These are phyloP conservation scores for Melanaphis sacchari DNA, from an alignment of 1,140 invertebrate species.

Conservation along the genomic window DNA sequence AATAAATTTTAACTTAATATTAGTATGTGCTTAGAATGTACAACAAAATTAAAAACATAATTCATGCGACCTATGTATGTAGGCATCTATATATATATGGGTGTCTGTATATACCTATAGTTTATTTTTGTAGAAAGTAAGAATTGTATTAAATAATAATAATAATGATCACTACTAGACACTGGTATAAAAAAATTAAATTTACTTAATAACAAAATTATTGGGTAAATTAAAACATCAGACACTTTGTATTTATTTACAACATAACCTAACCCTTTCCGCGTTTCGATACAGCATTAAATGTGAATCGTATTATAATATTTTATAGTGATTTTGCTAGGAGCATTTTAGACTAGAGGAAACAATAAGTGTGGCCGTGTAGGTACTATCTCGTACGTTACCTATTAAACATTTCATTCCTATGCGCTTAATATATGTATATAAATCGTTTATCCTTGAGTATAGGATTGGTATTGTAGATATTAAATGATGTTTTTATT, in stretches of 20 bases:
- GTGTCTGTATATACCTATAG: background rate
- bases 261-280: background rate
- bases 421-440: background rate
- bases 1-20: background rate
- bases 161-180: background rate
- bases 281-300: background rate
- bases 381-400: background rate
- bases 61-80: background rate
- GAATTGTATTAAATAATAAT: too few species aligned
- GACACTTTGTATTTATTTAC: background rate
- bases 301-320: background rate
- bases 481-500: constrained; percentile 6
- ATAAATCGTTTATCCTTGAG: background rate
- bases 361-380: background rate
- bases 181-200: background rate
- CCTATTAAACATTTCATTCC: background rate
- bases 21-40: background rate
- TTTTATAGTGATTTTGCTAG: background rate
- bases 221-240: background rate
- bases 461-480: background rate
- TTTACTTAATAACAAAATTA: background rate
- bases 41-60: background rate
- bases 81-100: too few species aligned
- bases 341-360: background rate
- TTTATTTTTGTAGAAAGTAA: constrained; percentile 1